phyloP scores from a whole-genome alignment of 2,888 invertebrate genomes.

The Xylophagus ater region DNA sequence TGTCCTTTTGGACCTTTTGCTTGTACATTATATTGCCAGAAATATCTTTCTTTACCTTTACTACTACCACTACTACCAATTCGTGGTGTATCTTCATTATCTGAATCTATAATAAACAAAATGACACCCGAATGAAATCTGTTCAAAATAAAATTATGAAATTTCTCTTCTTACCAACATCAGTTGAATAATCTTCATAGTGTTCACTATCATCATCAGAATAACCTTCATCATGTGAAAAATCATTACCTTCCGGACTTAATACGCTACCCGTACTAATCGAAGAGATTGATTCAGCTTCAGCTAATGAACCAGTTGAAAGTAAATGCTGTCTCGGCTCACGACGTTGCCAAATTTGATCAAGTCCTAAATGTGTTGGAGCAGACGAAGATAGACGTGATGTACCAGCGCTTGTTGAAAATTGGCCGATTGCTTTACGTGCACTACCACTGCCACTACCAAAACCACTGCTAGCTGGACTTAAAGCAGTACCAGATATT shows the following conservation, averaged over 20 bases:
- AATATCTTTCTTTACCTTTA: conserved; percentile 71
- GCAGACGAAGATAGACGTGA: conserved; percentile 76
- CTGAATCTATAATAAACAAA: conserved; percentile 49
- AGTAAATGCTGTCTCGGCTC: conserved; percentile 78
- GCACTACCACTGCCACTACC: conserved; percentile 28
- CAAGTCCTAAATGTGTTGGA: conserved; percentile 71
- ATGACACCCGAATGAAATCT: too few relatives aligned
- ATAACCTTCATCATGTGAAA: conserved; percentile 76
- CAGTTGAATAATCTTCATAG: conserved; percentile 77
- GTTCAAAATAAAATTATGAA: too few relatives aligned
- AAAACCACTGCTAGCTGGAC: conserved; percentile 34
- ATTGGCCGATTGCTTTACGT: conserved; percentile 21
- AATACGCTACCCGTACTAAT: conserved; percentile 70
- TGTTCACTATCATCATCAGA: conserved; percentile 78
- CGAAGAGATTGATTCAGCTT: conserved; percentile 75
- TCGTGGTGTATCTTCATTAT: conserved; percentile 44
- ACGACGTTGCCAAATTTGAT: conserved; percentile 76
- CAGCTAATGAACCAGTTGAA: conserved; percentile 73
- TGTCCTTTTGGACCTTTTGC: conserved; percentile 96
- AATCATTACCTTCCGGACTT: conserved; percentile 68
- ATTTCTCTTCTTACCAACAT: conserved; percentile 58
- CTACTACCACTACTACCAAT: conserved; percentile 25
- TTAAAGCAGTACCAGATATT: conserved; percentile 33
- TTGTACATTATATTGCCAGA: conserved; percentile 99
- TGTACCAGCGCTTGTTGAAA: conserved; percentile 24